Conservation (phyloP, 2,797 vertebrate species). For the Sebastes minor region DNA sequence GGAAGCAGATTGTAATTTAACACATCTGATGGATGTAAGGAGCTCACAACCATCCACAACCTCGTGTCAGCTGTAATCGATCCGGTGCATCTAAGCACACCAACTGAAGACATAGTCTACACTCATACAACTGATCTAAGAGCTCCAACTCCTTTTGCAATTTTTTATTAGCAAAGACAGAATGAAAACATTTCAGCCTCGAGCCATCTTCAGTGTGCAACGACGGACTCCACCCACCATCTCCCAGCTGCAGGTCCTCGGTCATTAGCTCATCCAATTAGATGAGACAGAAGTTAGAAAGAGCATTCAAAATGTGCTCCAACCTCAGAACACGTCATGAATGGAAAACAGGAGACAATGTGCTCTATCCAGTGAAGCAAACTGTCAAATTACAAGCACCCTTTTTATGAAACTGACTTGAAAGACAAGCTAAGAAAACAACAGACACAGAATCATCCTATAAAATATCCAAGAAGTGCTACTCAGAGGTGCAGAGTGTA, state of each 20-base stretch:
- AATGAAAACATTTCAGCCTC: neutral
- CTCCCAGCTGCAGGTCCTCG: constrained; percentile 15
- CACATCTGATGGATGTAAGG: neutral
- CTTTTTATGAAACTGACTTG: neutral
- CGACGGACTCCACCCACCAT: neutral
- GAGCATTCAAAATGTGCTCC: neutral
- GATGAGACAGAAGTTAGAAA: neutral
- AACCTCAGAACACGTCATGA: neutral
- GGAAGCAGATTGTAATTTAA: neutral
- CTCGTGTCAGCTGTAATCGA: neutral
- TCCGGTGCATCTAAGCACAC: neutral
- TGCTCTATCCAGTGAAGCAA: neutral
- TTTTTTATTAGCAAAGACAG: neutral
- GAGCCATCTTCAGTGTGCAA: neutral
- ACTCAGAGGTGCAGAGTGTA: neutral
- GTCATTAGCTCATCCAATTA: neutral
- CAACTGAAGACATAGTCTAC: neutral
- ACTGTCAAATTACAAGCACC: neutral
- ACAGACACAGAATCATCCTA: neutral
- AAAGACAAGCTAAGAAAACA: neutral
- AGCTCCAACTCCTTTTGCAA: neutral
- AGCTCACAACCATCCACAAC: neutral
- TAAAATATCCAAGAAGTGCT: neutral
- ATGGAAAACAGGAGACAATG: neutral
- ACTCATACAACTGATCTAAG: neutral